Base-by-base conservation (phyloP, 2,888 invertebrate genomes). In the Sminthurinus aureus region DNA sequence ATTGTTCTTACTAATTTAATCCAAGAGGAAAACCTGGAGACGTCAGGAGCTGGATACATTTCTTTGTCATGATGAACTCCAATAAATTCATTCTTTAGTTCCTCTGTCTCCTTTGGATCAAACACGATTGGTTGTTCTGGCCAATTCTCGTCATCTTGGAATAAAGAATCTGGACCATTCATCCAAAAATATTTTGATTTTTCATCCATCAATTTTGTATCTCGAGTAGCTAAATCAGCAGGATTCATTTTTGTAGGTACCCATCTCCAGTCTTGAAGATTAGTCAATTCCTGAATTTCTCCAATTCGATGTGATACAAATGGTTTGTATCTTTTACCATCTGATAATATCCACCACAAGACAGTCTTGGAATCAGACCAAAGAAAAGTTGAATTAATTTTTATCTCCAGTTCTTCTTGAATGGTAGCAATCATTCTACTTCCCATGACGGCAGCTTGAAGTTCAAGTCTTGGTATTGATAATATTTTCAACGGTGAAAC, bases 351-450 rank as follows among this genome's bases (percentile, higher is more conserved):
- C 87, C 88, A 87, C 15, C 81, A 76, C 0, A 87, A 73, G 0
- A 87, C 85, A 12, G 85, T 87, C 6, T 69, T 67, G 0, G 85
- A 86, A 24, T 87, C 88, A 0, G 78, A 79, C 87, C 86, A 87
- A 26, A 83, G 85, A 2, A 22, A 0, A 9, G 58, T 75, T 18
- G n/a, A 11, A 8, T 73, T 38, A 0, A 85, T 13, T 0, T 71
- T 76, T 18, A 81, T 79, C 77, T 80, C 81, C 9, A 79, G 78
- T n/a, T 78, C 78, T 24, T 83, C 69, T 13, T 0, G 8, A 8
- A 86, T 74, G 0, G 58, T 26, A n/a, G 22, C 50, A 0, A 76
- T 38, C 51, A 85, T 20, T 58, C 85, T n/a, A 18, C 64, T 52
- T 26, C 82, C 86, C 38, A 86, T 22, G 0, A 85, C 24, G 0